These are phyloP conservation scores for Plagodis pulveraria DNA, from an alignment of 2,888 invertebrate species.

Conservation along the genomic window DNA sequence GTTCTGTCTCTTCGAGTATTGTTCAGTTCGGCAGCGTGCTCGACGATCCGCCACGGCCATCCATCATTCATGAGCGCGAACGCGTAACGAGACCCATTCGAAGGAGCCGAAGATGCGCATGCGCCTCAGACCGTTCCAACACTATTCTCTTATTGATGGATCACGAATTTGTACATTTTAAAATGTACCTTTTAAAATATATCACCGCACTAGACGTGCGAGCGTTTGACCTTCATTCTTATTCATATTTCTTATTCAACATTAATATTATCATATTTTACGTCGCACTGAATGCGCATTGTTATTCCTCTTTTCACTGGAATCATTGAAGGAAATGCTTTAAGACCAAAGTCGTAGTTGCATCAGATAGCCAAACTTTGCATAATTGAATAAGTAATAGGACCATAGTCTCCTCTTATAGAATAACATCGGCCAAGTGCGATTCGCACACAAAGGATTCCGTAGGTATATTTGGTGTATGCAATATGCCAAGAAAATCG, in stretches of 20 bases:
- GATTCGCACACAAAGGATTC: too few species aligned
- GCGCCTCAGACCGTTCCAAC: constrained; percentile 67
- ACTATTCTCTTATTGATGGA: constrained; percentile 62
- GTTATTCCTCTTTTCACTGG: constrained; percentile 61
- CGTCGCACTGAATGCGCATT: constrained; percentile 56
- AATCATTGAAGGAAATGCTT: constrained; percentile 61
- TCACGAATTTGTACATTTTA: constrained; percentile 66
- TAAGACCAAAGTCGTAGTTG: constrained; percentile 53
- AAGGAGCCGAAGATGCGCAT: constrained; percentile 60
- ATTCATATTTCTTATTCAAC: constrained; percentile 49
- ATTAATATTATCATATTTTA: constrained; percentile 55
- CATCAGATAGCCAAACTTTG: constrained; percentile 70
- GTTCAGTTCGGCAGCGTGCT: constrained; percentile 49
- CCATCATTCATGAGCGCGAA: constrained; percentile 75
- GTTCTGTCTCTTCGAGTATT: constrained; percentile 7
- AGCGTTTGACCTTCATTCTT: constrained; percentile 50
- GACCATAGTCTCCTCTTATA: constrained; percentile 54
- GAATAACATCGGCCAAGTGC: constrained; percentile 17
- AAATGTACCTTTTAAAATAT: constrained; percentile 59
- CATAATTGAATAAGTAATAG: constrained; percentile 81
- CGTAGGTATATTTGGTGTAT: too few species aligned
- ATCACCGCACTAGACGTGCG: constrained; percentile 44
- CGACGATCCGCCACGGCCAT: constrained; percentile 73
- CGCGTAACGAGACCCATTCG: constrained; percentile 82
- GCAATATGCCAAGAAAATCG: too few species aligned